Percentiles rank a stretch among this genome's conserved stretches.
These are phyloP conservation scores for Gila orcuttii DNA, from an alignment of 2,113 vertebrate species.

Conservation along the genomic window DNA sequence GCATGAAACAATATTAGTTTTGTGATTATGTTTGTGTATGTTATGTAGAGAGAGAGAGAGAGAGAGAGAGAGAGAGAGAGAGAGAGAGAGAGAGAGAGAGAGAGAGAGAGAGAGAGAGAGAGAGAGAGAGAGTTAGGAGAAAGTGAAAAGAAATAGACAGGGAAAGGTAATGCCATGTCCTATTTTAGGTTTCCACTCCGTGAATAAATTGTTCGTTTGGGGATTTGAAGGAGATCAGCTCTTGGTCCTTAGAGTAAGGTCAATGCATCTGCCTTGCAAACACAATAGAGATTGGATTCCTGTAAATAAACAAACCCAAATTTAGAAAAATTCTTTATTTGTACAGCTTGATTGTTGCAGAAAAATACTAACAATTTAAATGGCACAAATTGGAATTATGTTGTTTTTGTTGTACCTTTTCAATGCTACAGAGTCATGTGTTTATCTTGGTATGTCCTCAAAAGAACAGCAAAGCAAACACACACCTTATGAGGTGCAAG, in stretches of 20 bases:
- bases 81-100: too few relatives aligned
- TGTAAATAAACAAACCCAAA: conserved; percentile 50
- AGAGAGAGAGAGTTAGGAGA: not conserved
- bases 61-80: not conserved
- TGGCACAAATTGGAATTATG: not conserved
- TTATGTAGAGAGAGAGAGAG: not conserved
- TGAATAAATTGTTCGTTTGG: conserved; percentile 30
- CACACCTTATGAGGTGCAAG: too few relatives aligned
- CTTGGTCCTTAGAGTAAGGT: conserved; percentile 4
- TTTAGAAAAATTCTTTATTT: not conserved
- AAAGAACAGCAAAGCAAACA: too few relatives aligned
- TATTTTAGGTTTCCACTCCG: conserved; percentile 24
- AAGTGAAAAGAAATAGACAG: not conserved
- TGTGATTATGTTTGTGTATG: not conserved
- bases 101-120: too few relatives aligned
- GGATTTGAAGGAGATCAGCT: conserved; percentile 25
- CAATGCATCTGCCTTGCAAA: conserved; percentile 30
- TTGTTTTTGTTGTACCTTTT: not conserved
- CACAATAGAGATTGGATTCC: conserved; percentile 47
- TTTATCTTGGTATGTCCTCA: conserved; percentile 7
- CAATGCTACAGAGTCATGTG: not conserved
- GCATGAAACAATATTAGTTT: not conserved
- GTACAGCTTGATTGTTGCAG: not conserved
- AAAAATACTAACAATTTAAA: not conserved
- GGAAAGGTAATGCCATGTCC: conserved; percentile 14